Evolutionary conservation across 2,888 invertebrate genomes (phyloP).

Genomic region (Frankliniella fusca): DNA sequence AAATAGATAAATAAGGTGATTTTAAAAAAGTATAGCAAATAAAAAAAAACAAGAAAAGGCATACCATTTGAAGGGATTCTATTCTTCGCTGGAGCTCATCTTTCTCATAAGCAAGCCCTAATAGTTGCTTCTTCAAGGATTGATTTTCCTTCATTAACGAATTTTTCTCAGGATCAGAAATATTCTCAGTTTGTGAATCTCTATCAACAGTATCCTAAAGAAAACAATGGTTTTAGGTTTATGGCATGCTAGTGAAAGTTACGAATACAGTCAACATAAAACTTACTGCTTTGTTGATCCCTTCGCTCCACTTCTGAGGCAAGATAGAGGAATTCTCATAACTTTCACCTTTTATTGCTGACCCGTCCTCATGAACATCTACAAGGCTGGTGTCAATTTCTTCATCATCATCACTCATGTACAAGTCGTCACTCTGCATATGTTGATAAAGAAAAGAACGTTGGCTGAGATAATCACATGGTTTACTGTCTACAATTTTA

Average conservation of each 20-base stretch:
- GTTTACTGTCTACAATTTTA: background rate
- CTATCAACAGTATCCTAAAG: background rate
- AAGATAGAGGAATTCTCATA: background rate
- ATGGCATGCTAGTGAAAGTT: background rate
- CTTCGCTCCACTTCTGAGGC: background rate
- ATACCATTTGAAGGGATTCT: background rate
- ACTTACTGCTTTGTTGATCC: background rate
- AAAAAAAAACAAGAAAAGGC: background rate
- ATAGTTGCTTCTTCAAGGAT: background rate
- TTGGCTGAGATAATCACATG: background rate
- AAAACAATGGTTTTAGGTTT: background rate
- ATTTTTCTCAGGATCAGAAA: background rate
- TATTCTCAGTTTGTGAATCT: background rate
- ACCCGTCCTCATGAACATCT: background rate
- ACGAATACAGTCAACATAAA: background rate
- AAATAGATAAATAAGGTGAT: background rate
- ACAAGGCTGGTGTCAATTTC: constrained; percentile 3
- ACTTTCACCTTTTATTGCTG: background rate
- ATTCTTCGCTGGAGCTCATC: background rate
- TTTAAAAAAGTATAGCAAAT: background rate
- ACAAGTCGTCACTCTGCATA: background rate
- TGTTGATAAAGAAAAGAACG: background rate
- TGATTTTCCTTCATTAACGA: background rate
- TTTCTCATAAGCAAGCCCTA: background rate
- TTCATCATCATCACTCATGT: constrained; percentile 20